Percentiles rank a stretch among this genome's conserved stretches.
phyloP scores from a whole-genome alignment of 2,888 invertebrate species.

The Pristionchus fissidentatus region DNA sequence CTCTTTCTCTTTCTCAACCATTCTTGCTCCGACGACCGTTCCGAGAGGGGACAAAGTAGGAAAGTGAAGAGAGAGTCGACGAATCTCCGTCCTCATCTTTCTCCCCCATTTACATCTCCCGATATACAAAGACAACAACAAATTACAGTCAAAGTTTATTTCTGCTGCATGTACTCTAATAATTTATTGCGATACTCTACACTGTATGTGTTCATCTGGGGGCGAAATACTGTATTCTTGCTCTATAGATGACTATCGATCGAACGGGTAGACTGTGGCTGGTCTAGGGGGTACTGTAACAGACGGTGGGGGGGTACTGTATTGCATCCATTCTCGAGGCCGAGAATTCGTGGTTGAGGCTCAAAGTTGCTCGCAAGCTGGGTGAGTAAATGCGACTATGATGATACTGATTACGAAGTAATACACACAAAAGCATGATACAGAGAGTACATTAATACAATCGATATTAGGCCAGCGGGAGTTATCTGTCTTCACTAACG shows the following conservation, averaged over 20 bases:
- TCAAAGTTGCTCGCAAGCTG: neutral
- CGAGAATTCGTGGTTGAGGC: constrained; percentile 4
- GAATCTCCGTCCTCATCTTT: no score
- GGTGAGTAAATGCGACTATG: constrained; percentile 2
- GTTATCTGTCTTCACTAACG: constrained; percentile 18
- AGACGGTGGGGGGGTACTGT: constrained; percentile 17
- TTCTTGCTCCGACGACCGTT: neutral
- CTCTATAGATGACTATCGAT: constrained; percentile 19
- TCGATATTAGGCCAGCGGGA: constrained; percentile 1
- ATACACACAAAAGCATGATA: constrained; percentile 18
- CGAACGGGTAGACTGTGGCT: constrained; percentile 4
- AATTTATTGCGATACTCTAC: constrained; percentile 35
- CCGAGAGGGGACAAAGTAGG: neutral
- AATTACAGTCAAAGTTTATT: no score
- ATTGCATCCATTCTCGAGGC: constrained; percentile 14
- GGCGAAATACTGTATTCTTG: constrained; percentile 7
- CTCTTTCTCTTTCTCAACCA: constrained; percentile 21
- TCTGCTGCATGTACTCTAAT: no score
- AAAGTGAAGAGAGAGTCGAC: neutral
- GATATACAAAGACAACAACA: no score
- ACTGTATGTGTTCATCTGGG: constrained; percentile 5
- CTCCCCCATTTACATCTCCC: no score
- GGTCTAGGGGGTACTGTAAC: neutral
- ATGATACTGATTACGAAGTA: neutral
- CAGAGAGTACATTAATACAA: neutral